A percentile compares a stretch with the other conserved stretches of the same genome.
phyloP scores from a whole-genome alignment of 2,113 vertebrate genomes.

The Actenoides lindsayi region DNA sequence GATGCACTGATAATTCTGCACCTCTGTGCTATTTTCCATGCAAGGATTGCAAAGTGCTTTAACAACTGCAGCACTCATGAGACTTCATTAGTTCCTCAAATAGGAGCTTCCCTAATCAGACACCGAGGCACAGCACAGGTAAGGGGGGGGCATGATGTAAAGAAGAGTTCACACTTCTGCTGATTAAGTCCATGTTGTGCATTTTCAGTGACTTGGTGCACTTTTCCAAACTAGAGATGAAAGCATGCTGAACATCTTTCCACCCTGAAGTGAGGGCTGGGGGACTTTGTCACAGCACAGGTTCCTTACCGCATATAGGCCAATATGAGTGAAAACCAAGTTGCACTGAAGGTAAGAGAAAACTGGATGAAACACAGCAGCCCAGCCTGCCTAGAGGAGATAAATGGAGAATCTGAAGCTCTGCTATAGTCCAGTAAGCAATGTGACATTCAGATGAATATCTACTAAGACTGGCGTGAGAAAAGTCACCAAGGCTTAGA shows the following conservation, averaged over 20 bases:
- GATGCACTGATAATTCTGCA: background rate
- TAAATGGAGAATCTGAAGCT: background rate
- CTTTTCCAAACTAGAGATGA: background rate
- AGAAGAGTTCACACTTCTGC: background rate
- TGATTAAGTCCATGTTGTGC: background rate
- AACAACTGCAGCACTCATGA: background rate
- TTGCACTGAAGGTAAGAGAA: background rate
- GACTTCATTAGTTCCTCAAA: background rate
- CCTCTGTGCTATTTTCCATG: background rate
- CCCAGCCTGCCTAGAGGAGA: background rate
- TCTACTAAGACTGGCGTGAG: background rate
- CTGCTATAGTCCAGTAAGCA: background rate
- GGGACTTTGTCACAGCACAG: background rate
- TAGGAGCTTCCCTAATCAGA: background rate
- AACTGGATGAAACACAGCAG: background rate
- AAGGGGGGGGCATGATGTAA: background rate
- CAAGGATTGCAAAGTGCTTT: background rate
- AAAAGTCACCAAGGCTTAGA: background rate
- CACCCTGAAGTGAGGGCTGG: background rate
- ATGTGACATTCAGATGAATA: background rate
- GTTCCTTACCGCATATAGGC: background rate
- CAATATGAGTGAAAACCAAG: background rate
- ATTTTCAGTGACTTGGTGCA: background rate
- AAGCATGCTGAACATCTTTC: background rate
- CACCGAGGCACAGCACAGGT: background rate